A percentile compares a stretch with the other conserved stretches of the same genome.
Conservation (phyloP, 1,140 invertebrate species). For the Matsumurasca onukii region DNA sequence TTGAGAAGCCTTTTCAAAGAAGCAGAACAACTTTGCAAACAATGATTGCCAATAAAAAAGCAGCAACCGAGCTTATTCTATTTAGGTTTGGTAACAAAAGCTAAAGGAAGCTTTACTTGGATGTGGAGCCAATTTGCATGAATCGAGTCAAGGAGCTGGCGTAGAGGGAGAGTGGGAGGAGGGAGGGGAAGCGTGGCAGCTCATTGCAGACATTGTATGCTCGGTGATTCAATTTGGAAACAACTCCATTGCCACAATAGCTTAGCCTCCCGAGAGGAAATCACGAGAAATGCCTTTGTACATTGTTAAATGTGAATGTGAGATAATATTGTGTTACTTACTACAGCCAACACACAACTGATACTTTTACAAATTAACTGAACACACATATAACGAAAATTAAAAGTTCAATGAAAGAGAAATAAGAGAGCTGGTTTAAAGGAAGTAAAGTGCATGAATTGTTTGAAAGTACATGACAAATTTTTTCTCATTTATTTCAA, state of each 20-base stretch:
- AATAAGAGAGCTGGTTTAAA: too few species aligned
- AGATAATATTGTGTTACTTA: too few species aligned
- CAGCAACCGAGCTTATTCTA: slow-evolving; percentile 11
- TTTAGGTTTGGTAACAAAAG: slow-evolving; percentile 16
- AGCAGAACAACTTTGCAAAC: neutral
- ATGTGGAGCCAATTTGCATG: slow-evolving; percentile 22
- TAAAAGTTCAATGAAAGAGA: too few species aligned
- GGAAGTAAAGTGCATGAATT: too few species aligned
- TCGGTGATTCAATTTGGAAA: slow-evolving; percentile 24
- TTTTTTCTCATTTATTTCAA: too few species aligned
- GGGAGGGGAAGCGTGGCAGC: slow-evolving; percentile 2
- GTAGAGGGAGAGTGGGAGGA: neutral
- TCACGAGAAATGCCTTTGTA: too few species aligned
- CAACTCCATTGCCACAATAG: slow-evolving; percentile 16
- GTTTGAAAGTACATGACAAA: too few species aligned
- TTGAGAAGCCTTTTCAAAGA: neutral
- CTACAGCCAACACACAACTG: too few species aligned
- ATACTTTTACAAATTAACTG: too few species aligned
- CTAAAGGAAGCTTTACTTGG: slow-evolving; percentile 18
- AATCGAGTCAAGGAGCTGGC: neutral
- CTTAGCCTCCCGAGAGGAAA: neutral
- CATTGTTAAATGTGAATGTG: too few species aligned
- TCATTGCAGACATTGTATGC: slow-evolving; percentile 11
- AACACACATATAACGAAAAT: too few species aligned
- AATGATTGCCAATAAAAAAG: slow-evolving; percentile 15